phyloP scores from a whole-genome alignment of 2,113 vertebrate species.

The Hypanus sabinus region DNA sequence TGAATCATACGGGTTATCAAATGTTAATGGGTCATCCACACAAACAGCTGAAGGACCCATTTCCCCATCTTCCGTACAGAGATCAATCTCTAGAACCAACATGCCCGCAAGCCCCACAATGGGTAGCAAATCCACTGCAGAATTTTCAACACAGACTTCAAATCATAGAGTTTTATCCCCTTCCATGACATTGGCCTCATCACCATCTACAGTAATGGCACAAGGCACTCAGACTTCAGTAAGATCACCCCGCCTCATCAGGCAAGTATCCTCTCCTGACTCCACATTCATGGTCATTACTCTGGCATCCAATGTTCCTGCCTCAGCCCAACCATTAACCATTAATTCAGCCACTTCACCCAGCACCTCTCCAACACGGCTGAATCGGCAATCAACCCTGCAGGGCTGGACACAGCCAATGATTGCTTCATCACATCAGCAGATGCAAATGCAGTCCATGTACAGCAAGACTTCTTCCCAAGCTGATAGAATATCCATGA shows the following conservation, averaged over 20 bases:
- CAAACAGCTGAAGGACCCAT: constrained; percentile 54
- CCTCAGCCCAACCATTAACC: constrained; percentile 70
- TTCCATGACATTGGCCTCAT: constrained; percentile 46
- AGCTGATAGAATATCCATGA: constrained; percentile 50
- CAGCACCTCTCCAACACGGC: constrained; percentile 72
- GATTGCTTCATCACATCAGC: constrained; percentile 56
- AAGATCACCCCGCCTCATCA: constrained; percentile 63
- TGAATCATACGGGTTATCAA: constrained; percentile 44
- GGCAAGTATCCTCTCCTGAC: constrained; percentile 83
- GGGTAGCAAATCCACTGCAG: constrained; percentile 59
- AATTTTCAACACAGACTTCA: constrained; percentile 85
- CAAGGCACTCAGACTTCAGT: constrained; percentile 70
- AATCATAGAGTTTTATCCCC: constrained; percentile 56
- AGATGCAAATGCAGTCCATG: constrained; percentile 51
- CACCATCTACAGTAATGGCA: constrained; percentile 59
- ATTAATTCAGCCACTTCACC: constrained; percentile 78
- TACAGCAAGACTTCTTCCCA: constrained; percentile 56
- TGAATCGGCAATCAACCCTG: constrained; percentile 59
- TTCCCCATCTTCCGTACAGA: constrained; percentile 65
- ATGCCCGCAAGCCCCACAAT: constrained; percentile 22
- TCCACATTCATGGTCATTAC: constrained; percentile 81
- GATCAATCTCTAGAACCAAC: constrained; percentile 51
- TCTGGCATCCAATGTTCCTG: constrained; percentile 66
- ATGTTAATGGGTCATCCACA: constrained; percentile 54
- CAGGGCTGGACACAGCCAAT: constrained; percentile 63